Conservation (phyloP, 1,140 invertebrate genomes). For the Ephestia elutella region DNA sequence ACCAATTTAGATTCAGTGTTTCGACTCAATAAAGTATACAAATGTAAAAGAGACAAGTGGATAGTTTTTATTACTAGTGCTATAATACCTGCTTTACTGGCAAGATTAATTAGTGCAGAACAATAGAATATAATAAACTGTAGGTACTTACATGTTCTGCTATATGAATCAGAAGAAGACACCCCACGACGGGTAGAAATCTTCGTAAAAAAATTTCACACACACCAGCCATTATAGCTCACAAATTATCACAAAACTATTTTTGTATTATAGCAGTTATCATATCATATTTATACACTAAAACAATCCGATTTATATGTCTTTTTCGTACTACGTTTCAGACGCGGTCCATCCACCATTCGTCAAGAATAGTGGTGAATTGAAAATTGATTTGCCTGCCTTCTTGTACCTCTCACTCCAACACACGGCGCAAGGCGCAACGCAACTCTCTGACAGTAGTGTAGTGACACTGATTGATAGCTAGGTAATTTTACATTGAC, state of each 20-base stretch:
- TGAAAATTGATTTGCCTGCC: background rate
- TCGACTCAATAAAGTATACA: too few relatives aligned
- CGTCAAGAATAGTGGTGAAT: slow-evolving; percentile 7
- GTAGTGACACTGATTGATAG: too few relatives aligned
- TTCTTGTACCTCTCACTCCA: too few relatives aligned
- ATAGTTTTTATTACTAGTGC: too few relatives aligned
- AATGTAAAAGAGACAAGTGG: too few relatives aligned
- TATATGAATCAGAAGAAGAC: slow-evolving; percentile 41
- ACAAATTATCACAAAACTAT: slow-evolving; percentile 30
- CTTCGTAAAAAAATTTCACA: slow-evolving; percentile 30
- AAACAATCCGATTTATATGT: background rate
- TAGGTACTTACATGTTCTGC: slow-evolving; percentile 48
- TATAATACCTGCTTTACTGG: too few relatives aligned
- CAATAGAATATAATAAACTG: slow-evolving; percentile 32
- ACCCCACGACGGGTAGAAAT: slow-evolving; percentile 43
- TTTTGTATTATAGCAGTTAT: slow-evolving; percentile 27
- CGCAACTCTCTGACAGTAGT: background rate
- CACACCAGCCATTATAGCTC: slow-evolving; percentile 38
- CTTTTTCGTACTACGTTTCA: slow-evolving; percentile 18
- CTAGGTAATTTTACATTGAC: too few relatives aligned
- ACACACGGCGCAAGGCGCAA: background rate
- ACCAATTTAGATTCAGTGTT: too few relatives aligned
- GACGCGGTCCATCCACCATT: slow-evolving; percentile 23
- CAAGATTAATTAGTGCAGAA: slow-evolving; percentile 20
- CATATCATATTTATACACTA: slow-evolving; percentile 52